Evolutionary conservation across 2,797 vertebrate genomes (phyloP).

Genomic region (Sebastes variabilis): DNA sequence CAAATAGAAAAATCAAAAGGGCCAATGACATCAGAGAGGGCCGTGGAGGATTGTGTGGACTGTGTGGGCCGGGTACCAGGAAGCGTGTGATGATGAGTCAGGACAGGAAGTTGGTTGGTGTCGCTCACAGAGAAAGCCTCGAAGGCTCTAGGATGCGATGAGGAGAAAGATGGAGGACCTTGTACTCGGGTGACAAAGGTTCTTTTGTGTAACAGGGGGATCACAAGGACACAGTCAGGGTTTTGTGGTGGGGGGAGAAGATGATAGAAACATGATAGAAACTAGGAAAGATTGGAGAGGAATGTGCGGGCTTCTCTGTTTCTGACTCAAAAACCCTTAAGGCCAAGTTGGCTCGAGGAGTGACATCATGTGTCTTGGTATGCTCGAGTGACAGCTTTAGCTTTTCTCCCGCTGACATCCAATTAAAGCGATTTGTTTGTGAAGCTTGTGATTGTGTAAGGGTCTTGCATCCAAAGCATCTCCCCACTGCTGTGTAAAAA

Average conservation of each 20-base stretch:
- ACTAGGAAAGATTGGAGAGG: constrained; percentile 48
- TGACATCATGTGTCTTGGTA: constrained; percentile 69
- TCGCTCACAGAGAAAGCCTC: constrained; percentile 56
- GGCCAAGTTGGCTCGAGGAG: constrained; percentile 51
- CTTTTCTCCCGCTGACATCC: constrained; percentile 29
- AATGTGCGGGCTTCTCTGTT: constrained; percentile 72
- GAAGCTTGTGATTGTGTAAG: constrained; percentile 3
- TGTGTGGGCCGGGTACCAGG: constrained; percentile 61
- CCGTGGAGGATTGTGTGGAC: constrained; percentile 33
- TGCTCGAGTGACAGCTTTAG: constrained; percentile 28
- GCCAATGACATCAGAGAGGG: constrained; percentile 58
- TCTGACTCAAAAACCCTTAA: constrained; percentile 61
- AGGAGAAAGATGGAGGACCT: constrained; percentile 58
- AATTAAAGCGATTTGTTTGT: constrained; percentile 37
- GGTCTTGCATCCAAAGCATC: not conserved
- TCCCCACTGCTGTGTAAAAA: not conserved
- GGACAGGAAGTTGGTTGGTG: constrained; percentile 71
- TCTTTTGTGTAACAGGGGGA: constrained; percentile 63
- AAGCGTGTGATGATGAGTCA: constrained; percentile 72
- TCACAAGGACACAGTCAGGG: constrained; percentile 67
- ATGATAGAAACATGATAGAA: constrained; percentile 67
- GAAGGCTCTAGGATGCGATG: constrained; percentile 53
- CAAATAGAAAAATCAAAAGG: constrained; percentile 67
- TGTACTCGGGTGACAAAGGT: constrained; percentile 62
- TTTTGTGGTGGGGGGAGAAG: constrained; percentile 58